Conservation (phyloP, 1,140 invertebrate genomes). For the Lutraria rhynchaena region DNA sequence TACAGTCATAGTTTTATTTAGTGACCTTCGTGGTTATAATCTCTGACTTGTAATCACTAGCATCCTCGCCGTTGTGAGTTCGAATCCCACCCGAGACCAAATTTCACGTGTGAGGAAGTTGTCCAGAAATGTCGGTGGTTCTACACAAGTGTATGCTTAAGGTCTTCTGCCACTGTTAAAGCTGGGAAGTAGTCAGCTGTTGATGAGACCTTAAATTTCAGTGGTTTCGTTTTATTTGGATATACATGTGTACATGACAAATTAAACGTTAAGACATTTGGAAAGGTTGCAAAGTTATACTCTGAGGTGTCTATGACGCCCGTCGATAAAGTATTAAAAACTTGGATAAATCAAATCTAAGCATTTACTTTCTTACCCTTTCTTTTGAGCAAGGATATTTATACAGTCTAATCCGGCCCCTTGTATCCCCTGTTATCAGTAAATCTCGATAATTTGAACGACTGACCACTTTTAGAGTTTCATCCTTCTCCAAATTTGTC, state of each 20-base stretch:
- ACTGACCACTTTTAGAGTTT: conserved; percentile 90
- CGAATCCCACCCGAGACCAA: too few relatives aligned
- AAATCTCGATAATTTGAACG: conserved; percentile 87
- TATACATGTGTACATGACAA: background rate
- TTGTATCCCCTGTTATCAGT: conserved; percentile 92
- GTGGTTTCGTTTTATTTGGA: background rate
- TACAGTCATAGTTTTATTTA: too few relatives aligned
- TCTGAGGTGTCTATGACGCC: too few relatives aligned
- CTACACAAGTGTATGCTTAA: too few relatives aligned
- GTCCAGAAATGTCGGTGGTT: too few relatives aligned
- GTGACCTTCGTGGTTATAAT: too few relatives aligned
- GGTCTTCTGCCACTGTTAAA: too few relatives aligned
- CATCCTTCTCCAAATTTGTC: conserved; percentile 93
- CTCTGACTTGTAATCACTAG: too few relatives aligned
- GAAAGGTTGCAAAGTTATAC: background rate
- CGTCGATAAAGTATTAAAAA: background rate
- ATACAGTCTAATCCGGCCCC: conserved; percentile 93
- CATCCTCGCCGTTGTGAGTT: too few relatives aligned
- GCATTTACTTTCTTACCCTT: conserved; percentile 84
- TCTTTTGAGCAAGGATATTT: conserved; percentile 91
- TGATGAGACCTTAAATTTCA: background rate
- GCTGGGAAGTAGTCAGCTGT: background rate
- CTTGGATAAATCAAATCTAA: too few relatives aligned
- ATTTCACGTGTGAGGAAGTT: too few relatives aligned
- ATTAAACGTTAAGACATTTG: background rate